A percentile compares a stretch with the other conserved stretches of the same genome.
Conservation (phyloP, 2,113 vertebrate species). For the Sclerurus mexicanus region DNA sequence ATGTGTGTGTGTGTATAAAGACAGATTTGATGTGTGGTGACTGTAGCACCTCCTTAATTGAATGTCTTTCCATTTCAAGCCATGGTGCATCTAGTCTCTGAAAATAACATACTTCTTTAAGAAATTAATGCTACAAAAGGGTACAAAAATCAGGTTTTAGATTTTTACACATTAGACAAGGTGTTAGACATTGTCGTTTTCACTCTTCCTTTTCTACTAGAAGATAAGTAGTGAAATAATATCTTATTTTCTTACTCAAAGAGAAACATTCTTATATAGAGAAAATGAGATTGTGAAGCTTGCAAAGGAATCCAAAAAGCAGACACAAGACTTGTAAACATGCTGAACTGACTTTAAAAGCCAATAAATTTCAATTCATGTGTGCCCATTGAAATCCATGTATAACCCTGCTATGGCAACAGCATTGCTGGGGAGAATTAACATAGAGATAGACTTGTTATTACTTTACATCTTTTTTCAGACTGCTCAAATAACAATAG, state of each 20-base stretch:
- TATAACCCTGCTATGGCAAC: constrained; percentile 27
- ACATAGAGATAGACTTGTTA: constrained; percentile 11
- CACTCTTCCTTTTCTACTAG: neutral
- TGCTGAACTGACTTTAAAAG: neutral
- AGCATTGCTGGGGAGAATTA: neutral
- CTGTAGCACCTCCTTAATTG: neutral
- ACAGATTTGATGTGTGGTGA: neutral
- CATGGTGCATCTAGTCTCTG: neutral
- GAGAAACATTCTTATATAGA: neutral
- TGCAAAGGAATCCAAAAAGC: neutral
- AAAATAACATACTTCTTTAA: neutral
- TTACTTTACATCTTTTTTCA: constrained; percentile 37
- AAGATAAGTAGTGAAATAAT: neutral
- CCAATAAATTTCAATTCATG: neutral
- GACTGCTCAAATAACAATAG: constrained; percentile 52
- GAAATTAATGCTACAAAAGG: neutral
- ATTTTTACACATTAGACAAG: neutral
- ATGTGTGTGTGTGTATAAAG: neutral
- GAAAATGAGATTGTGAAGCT: neutral
- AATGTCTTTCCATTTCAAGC: neutral
- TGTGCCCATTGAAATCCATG: neutral
- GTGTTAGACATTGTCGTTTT: neutral
- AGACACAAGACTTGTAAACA: neutral
- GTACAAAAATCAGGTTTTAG: neutral
- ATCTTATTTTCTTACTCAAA: neutral